phyloP scores from a whole-genome alignment of 2,888 invertebrate species.

The Buathra laborator region DNA sequence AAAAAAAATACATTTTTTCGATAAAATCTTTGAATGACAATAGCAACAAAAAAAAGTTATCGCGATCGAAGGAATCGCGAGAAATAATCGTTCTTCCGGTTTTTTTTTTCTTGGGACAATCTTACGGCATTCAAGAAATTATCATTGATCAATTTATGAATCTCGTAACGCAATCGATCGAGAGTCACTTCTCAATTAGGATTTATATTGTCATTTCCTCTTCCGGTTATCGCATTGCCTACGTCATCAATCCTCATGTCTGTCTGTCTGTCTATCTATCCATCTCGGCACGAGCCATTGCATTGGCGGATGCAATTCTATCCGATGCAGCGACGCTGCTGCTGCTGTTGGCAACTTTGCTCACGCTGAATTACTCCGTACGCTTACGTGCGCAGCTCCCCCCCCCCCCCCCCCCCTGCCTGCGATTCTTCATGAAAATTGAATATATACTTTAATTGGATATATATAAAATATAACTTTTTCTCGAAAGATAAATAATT shows the following conservation, averaged over 20 bases:
- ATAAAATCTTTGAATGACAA: too few relatives aligned
- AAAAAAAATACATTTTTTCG: too few relatives aligned
- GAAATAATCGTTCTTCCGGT: background rate
- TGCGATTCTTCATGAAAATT: too few relatives aligned
- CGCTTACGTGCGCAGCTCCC: background rate
- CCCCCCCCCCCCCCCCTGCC: background rate
- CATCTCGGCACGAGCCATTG: conserved; percentile 13
- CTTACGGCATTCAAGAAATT: background rate
- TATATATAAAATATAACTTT: too few relatives aligned
- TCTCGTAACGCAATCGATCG: conserved; percentile 18
- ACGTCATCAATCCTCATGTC: conserved; percentile 13
- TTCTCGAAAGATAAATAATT: too few relatives aligned
- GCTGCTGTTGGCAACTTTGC: conserved; percentile 6
- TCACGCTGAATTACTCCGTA: conserved; percentile 6
- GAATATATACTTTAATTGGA: too few relatives aligned
- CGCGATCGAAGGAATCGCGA: background rate
- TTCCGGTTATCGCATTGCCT: conserved; percentile 25
- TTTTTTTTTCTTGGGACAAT: background rate
- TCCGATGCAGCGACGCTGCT: background rate
- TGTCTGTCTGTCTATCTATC: background rate
- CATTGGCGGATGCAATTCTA: conserved; percentile 16
- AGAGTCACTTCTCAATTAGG: conserved; percentile 10
- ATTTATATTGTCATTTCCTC: conserved; percentile 33
- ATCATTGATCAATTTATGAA: conserved; percentile 14
- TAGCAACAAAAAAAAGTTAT: background rate